Evolutionary conservation across 64 coral and sea anemone genomes (phyloP).

Genomic region (Exaiptasia diaphana): DNA sequence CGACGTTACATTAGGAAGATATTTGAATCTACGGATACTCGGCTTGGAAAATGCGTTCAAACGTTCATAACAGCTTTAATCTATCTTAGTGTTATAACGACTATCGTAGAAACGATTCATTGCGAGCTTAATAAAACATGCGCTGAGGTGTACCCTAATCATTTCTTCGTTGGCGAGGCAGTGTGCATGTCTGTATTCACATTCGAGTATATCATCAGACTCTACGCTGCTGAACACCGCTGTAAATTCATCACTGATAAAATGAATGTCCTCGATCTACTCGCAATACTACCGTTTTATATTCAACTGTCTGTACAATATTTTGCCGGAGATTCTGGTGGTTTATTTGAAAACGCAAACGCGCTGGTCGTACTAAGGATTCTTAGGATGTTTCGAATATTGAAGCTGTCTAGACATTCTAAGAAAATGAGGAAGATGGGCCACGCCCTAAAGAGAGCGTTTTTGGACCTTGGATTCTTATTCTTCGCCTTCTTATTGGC

Average conservation of each 20-base stretch:
- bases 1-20: conserved; percentile 42
- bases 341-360: conserved; percentile 37
- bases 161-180: conserved; percentile 54
- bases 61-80: conserved; percentile 53
- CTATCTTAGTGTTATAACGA: conserved; percentile 50
- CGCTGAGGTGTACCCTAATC: not conserved
- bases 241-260: conserved; percentile 34
- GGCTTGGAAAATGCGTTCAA: conserved; percentile 33
- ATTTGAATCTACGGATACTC: conserved; percentile 50
- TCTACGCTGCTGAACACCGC: conserved; percentile 44
- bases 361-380: conserved; percentile 48
- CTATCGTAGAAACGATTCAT: conserved; percentile 53
- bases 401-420: conserved; percentile 59
- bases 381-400: conserved; percentile 63
- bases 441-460: conserved; percentile 35
- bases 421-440: conserved; percentile 66
- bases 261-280: conserved; percentile 65
- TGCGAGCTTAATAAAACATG: conserved; percentile 37
- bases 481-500: conserved; percentile 57
- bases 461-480: conserved; percentile 49
- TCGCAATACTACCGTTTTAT: conserved; percentile 73
- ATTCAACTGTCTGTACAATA: conserved; percentile 10
- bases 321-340: not conserved
- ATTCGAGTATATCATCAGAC: conserved; percentile 39
- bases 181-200: conserved; percentile 59